Evolutionary conservation across 2,797 vertebrate genomes (phyloP).

Genomic region (Myotis daubentonii): DNA sequence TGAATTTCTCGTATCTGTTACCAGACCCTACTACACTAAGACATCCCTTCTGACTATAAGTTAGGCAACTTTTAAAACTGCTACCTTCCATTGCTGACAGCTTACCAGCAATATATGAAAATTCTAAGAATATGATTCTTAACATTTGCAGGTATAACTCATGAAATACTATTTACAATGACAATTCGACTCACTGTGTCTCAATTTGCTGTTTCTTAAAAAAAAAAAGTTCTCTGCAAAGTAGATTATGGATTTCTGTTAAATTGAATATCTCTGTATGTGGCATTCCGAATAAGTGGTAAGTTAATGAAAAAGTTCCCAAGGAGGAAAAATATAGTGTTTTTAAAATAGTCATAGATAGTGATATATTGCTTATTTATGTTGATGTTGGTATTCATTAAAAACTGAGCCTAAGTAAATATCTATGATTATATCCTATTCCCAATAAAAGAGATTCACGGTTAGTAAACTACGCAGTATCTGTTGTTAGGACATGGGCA

Average conservation of each 20-base stretch:
- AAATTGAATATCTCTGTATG: not conserved
- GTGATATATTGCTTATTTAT: not conserved
- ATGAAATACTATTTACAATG: not conserved
- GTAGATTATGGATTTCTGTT: not conserved
- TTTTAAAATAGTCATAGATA: not conserved
- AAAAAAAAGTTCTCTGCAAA: not conserved
- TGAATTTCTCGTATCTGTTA: not conserved
- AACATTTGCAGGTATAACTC: not conserved
- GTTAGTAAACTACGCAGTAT: not conserved
- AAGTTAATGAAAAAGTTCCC: not conserved
- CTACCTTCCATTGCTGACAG: not conserved
- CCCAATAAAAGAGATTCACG: not conserved
- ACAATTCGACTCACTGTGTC: not conserved
- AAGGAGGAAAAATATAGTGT: not conserved
- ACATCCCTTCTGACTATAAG: not conserved
- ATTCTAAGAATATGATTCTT: not conserved
- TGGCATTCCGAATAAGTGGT: not conserved
- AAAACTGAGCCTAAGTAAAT: not conserved
- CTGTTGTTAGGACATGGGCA: not conserved
- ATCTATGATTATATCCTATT: not conserved
- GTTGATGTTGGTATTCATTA: not conserved
- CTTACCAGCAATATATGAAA: not conserved
- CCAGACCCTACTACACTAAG: not conserved
- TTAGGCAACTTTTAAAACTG: not conserved
- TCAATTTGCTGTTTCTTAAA: not conserved